These are phyloP conservation scores for Choristoneura fumiferana DNA, from an alignment of 1,140 invertebrate genomes.

Conservation along the genomic window DNA sequence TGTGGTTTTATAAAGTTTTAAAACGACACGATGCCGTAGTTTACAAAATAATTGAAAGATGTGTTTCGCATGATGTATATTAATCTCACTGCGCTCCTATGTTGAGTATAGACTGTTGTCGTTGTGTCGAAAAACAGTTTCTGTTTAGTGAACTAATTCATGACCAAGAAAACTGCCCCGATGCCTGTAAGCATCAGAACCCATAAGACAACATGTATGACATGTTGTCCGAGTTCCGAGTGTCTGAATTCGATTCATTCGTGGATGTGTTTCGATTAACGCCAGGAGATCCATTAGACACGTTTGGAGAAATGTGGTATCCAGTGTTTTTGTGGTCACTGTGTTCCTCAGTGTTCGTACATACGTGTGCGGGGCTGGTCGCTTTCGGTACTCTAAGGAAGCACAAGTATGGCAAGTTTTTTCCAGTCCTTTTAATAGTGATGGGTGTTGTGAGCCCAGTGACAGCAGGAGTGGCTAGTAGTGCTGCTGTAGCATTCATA, in stretches of 20 bases:
- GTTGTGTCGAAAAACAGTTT: constrained; percentile 7
- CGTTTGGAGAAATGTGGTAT: constrained; percentile 96
- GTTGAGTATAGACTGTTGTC: neutral
- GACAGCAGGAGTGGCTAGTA: constrained; percentile 92
- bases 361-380: constrained; percentile 92
- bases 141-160: neutral
- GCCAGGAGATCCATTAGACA: constrained; percentile 80
- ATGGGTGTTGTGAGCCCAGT: constrained; percentile 93
- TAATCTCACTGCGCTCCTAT: neutral
- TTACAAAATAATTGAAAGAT: no score
- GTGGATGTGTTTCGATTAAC: constrained; percentile 81
- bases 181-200: constrained; percentile 61
- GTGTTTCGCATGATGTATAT: neutral
- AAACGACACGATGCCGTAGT: no score
- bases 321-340: constrained; percentile 96
- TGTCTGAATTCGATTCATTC: constrained; percentile 82
- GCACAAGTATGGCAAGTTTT: constrained; percentile 96
- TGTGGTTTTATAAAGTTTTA: no score
- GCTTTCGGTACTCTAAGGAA: constrained; percentile 93
- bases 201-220: constrained; percentile 74
- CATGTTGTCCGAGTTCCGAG: constrained; percentile 79
- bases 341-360: constrained; percentile 95
- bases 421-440: constrained; percentile 90
- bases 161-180: constrained; percentile 44
- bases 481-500: constrained; percentile 95